Base-by-base conservation (phyloP, 2,113 vertebrate genomes). In the Grantiella picta region DNA sequence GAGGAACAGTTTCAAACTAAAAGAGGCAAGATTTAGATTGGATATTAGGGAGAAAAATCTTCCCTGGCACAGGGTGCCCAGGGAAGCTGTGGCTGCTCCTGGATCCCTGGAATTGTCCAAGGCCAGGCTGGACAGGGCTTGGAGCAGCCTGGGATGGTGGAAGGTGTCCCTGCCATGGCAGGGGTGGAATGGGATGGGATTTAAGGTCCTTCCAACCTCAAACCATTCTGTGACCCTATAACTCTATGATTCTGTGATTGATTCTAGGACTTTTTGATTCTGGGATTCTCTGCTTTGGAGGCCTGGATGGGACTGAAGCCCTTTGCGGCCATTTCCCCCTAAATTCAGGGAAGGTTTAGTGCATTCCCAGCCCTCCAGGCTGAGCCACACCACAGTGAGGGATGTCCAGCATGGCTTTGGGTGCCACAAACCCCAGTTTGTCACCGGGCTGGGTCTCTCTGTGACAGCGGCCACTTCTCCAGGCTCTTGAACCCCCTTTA, bases 331-430 rank as follows among this genome's bases (percentile, higher is more conserved):
- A 22, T 3, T n/a, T 27, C 33, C 18, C 24, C 38, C 22, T 8
- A 5, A 0, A 1, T 35, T 45, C 21, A 21, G 3, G 2, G 47
- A 40, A 42, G 53, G 38, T 8, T 79, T 10, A 1, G 9, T 1
- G 16, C 1, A 7, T 36, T 56, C 80, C 31, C n/a, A 12, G 14
- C 24, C 11, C 27, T 22, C 57, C 76, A 81, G 42, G 11, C 7
- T 22, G 59, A n/a, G 57, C 27, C 22, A 15, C 2, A 2, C 10
- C 42, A 11, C 47, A 64, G 45, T 18, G 4, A n/a, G 24, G 40
- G 24, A 13, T 33, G 50, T 40, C 63, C 49, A 1, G 2, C 1
- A 2, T 1, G 5, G 6, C 15, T 77, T 24, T 15, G n/a, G 31
- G 59, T 66, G 70, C 40, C 64, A n/a, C 35, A 70, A 56, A 69